Percentiles rank a stretch among this genome's conserved stretches.
These are phyloP conservation scores for Thyatira batis DNA, from an alignment of 2,888 invertebrate genomes.

Conservation along the genomic window DNA sequence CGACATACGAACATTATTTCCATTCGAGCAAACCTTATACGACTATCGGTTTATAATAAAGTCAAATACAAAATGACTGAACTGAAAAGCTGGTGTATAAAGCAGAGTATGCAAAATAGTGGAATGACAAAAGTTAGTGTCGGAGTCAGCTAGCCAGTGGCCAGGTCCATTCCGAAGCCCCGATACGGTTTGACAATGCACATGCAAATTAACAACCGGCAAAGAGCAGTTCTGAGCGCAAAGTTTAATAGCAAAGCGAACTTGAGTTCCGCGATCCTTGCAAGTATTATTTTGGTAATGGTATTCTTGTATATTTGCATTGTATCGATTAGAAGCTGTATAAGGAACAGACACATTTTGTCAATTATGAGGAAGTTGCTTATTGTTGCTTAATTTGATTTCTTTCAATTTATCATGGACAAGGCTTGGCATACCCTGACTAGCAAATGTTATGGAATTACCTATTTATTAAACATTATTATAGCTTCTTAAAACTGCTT, in stretches of 20 bases:
- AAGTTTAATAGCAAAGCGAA: slow-evolving; percentile 70
- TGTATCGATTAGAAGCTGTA: not conserved
- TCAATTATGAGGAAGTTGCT: slow-evolving; percentile 38
- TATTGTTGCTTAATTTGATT: too few relatives aligned
- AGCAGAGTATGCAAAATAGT: slow-evolving; percentile 53
- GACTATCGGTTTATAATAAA: slow-evolving; percentile 31
- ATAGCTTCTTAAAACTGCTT: too few relatives aligned
- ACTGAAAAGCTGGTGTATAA: slow-evolving; percentile 37
- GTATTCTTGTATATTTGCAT: slow-evolving; percentile 43
- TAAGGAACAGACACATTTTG: slow-evolving; percentile 13
- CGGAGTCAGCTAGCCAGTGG: slow-evolving; percentile 60
- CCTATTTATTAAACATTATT: too few relatives aligned
- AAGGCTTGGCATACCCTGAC: too few relatives aligned
- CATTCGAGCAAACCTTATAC: slow-evolving; percentile 22
- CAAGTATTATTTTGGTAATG: slow-evolving; percentile 59
- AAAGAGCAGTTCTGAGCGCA: slow-evolving; percentile 65
- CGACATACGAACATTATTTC: slow-evolving; percentile 33
- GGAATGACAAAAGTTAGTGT: slow-evolving; percentile 67
- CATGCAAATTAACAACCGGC: slow-evolving; percentile 75
- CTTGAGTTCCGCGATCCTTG: slow-evolving; percentile 62
- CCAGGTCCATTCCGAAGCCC: slow-evolving; percentile 64
- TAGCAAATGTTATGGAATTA: too few relatives aligned
- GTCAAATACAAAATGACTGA: slow-evolving; percentile 34
- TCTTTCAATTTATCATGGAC: too few relatives aligned
- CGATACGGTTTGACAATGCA: slow-evolving; percentile 79